Conservation (phyloP, 2,113 vertebrate genomes). For the Malurus alboscapulatus region DNA sequence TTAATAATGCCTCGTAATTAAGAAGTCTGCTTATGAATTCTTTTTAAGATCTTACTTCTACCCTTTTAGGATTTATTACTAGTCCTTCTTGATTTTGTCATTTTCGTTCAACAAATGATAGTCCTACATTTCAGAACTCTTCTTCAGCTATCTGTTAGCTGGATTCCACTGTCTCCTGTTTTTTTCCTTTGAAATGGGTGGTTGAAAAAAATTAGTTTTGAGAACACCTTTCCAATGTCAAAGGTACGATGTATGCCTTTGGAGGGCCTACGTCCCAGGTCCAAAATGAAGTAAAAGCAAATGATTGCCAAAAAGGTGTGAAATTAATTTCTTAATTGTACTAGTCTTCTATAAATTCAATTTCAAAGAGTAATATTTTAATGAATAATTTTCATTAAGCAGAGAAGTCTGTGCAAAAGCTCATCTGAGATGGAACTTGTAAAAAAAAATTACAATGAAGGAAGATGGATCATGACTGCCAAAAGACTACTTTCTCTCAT, state of each 20-base stretch:
- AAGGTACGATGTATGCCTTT: not conserved
- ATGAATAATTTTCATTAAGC: constrained; percentile 15
- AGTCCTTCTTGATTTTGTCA: constrained; percentile 3
- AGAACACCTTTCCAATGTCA: not conserved
- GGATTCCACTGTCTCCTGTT: not conserved
- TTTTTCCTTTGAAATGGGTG: constrained; percentile 21
- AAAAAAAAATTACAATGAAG: not conserved
- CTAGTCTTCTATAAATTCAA: not conserved
- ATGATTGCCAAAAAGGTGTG: not conserved
- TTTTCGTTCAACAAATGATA: not conserved
- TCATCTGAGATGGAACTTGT: not conserved
- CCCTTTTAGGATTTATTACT: constrained; percentile 25
- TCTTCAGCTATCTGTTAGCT: constrained; percentile 13
- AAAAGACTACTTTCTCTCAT: not conserved
- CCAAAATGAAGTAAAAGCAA: constrained; percentile 21
- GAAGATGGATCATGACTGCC: not conserved
- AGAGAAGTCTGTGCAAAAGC: not conserved
- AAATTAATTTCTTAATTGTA: constrained; percentile 35
- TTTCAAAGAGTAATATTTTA: constrained; percentile 23
- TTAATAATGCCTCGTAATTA: constrained; percentile 30
- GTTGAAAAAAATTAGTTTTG: not conserved
- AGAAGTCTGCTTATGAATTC: constrained; percentile 27
- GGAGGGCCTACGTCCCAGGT: not conserved
- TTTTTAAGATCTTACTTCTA: constrained; percentile 5
- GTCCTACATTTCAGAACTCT: not conserved